Evolutionary conservation across 2,888 invertebrate genomes (phyloP).

Genomic region (Amorpha juglandis): DNA sequence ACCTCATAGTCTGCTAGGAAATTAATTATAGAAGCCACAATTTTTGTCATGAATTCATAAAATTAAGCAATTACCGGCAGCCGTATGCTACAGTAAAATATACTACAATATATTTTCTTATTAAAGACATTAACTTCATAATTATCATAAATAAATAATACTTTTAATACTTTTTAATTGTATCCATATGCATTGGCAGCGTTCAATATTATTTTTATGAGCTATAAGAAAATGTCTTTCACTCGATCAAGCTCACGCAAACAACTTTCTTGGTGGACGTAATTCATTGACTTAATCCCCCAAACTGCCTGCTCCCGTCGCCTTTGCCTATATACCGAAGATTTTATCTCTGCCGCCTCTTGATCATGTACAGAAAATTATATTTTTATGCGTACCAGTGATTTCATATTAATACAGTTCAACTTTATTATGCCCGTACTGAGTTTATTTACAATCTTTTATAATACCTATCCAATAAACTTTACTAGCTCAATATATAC

Average conservation of each 20-base stretch:
- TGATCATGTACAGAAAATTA: not conserved
- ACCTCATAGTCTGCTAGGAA: not conserved
- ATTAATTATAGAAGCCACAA: not conserved
- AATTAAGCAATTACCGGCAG: not conserved
- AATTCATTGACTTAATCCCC: not conserved
- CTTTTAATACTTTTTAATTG: not conserved
- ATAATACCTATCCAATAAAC: not conserved
- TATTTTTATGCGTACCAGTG: not conserved
- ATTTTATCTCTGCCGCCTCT: not conserved
- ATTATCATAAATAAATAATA: not conserved
- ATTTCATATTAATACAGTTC: not conserved
- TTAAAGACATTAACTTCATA: not conserved
- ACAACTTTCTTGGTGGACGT: not conserved
- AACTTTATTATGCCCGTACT: not conserved
- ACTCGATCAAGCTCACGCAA: not conserved
- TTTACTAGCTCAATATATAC: not conserved
- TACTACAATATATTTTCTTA: not conserved
- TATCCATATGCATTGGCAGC: not conserved
- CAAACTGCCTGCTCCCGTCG: not conserved
- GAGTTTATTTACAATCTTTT: not conserved
- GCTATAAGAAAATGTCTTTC: not conserved
- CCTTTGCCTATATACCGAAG: not conserved
- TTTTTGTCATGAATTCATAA: conserved; percentile 2
- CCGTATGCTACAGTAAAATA: not conserved
- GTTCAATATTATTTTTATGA: not conserved